Evolutionary conservation across 2,797 vertebrate species (phyloP).

Genomic region (Hemitrygon akajei): DNA sequence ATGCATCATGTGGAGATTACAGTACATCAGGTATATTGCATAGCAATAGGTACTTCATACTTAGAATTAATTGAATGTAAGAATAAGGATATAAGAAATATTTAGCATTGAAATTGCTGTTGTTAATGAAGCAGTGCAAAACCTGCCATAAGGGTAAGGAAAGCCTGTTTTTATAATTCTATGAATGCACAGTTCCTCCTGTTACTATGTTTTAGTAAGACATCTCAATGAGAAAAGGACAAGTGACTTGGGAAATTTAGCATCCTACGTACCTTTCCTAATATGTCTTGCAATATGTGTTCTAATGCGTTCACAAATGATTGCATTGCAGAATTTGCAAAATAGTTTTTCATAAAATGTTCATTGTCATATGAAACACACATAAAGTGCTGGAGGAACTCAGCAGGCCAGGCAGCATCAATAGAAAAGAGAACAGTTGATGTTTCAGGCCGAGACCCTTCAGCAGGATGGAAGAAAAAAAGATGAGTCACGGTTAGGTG

Average conservation of each 20-base stretch:
- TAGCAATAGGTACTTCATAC: background rate
- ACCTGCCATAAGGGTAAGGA: background rate
- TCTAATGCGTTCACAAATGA: background rate
- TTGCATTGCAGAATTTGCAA: background rate
- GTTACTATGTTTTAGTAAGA: background rate
- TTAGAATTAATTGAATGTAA: background rate
- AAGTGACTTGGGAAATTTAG: background rate
- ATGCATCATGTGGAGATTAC: slow-evolving; percentile 62
- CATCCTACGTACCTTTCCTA: background rate
- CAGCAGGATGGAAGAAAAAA: too few relatives aligned
- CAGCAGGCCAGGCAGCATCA: too few relatives aligned
- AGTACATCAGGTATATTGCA: slow-evolving; percentile 56
- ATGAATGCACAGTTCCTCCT: background rate
- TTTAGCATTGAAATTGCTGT: background rate
- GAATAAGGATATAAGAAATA: background rate
- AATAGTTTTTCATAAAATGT: background rate
- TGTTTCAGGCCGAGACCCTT: too few relatives aligned
- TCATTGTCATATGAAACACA: background rate
- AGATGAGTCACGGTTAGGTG: too few relatives aligned
- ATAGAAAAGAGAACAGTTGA: too few relatives aligned
- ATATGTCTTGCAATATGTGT: background rate
- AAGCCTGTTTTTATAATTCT: background rate
- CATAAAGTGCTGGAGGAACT: too few relatives aligned
- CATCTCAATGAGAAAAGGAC: background rate
- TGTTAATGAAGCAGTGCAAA: background rate